These are phyloP conservation scores for Pseudachorutes palmiensis DNA, from an alignment of 1,140 invertebrate species.

Conservation along the genomic window DNA sequence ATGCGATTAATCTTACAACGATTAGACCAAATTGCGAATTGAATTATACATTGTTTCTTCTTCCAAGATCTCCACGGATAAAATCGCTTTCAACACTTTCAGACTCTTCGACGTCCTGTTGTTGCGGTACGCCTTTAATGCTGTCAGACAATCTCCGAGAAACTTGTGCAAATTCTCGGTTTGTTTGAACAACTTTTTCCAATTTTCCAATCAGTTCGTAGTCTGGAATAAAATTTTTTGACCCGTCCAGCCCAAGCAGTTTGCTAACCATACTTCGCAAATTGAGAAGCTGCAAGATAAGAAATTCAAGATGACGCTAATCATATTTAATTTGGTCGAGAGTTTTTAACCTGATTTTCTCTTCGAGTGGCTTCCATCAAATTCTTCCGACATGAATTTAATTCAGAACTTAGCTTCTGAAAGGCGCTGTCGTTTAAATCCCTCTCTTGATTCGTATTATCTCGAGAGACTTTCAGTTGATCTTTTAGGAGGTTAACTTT, in stretches of 20 bases:
- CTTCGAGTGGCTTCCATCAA: slow-evolving; percentile 61
- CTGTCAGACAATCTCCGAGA: slow-evolving; percentile 46
- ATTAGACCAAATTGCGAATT: background rate
- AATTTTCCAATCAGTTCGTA: slow-evolving; percentile 66
- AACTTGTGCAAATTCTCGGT: slow-evolving; percentile 65
- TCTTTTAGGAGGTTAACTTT: slow-evolving; percentile 64
- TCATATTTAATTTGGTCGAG: background rate
- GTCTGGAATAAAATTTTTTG: slow-evolving; percentile 53
- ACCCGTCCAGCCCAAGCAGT: slow-evolving; percentile 53
- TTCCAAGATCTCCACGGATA: background rate
- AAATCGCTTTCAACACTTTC: slow-evolving; percentile 20
- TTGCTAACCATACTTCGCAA: slow-evolving; percentile 61
- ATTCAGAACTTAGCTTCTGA: slow-evolving; percentile 58
- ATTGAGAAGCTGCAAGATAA: slow-evolving; percentile 50
- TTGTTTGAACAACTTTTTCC: slow-evolving; percentile 65
- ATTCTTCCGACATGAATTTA: slow-evolving; percentile 59
- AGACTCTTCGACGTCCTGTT: slow-evolving; percentile 8
- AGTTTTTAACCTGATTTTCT: slow-evolving; percentile 53
- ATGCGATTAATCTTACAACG: background rate
- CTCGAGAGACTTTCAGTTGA: slow-evolving; percentile 43
- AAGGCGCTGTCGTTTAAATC: slow-evolving; percentile 60
- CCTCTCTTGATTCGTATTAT: slow-evolving; percentile 46
- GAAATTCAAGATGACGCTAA: slow-evolving; percentile 15
- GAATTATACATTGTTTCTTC: slow-evolving; percentile 15
- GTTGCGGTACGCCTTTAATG: slow-evolving; percentile 34